Evolutionary conservation across 2,113 vertebrate genomes (phyloP), one percentile per base, ranked within the genome.

Genomic region (Takifugu bimaculatus): DNA sequence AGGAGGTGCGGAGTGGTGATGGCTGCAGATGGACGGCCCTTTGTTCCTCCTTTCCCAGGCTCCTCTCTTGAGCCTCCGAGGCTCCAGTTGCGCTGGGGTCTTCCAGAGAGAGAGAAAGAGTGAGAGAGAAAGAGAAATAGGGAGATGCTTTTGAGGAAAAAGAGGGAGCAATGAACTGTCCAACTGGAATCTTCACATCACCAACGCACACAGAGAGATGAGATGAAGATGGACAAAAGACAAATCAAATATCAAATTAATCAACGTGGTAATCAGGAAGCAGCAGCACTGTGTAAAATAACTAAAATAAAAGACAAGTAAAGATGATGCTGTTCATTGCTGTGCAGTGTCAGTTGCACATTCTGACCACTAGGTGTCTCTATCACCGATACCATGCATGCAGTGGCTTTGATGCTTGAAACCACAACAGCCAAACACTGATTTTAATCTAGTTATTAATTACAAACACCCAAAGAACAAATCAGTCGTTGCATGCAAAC

Each of bases 1-100:
- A 66, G 76, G 82, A 72, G 78, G 63, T 54, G 68, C 58, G 2
- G 77, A 73, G 82, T 59, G 78, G 78, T 64, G 79, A 83, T 85
- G 75, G 80, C 87, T 88, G 81, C 82, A 86, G 85, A 88, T 70
- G 87, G 86, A 83, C 80, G 74, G 78, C 79, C 72, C 88, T 90
- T 90, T 91, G 90, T 91, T 90, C 87, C 79, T 83, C 76, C 70
- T 84, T 88, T 88, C 89, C 87, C 90, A 89, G 87, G 87, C 85
- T 87, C 82, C 83, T 84, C 90, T 88, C 86, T 82, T 80, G 84
- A 88, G 88, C 87, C 85, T 86, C 84, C 43, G 78, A 85, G 85
- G 84, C 87, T 90, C 89, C 90, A 89, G 84, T 89, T 89, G 88
- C 83, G 81, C 82, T 74, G 75, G 74, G 87, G 86, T 82, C 80